Evolutionary conservation across 2,113 vertebrate genomes (phyloP).

Genomic region (Chascanopsetta lugubris): DNA sequence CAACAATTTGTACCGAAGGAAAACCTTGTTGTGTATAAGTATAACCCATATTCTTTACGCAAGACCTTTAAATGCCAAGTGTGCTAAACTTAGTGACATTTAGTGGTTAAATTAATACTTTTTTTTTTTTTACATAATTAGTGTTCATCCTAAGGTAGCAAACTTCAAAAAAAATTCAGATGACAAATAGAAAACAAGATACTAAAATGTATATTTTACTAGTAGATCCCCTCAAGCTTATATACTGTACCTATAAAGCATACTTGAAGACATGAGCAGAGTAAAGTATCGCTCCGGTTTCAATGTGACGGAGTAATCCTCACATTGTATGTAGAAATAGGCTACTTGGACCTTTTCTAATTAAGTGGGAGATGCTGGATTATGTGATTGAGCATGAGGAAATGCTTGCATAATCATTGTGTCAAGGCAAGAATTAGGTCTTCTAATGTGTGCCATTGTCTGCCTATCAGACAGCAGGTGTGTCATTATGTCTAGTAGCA

Average conservation of each 20-base stretch:
- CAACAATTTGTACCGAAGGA: too few species aligned
- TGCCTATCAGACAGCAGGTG: neutral
- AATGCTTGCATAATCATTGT: neutral
- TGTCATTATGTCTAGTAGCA: neutral
- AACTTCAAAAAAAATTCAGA: too few species aligned
- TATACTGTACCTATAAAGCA: neutral
- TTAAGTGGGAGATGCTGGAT: neutral
- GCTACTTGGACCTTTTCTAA: neutral
- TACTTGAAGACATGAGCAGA: neutral
- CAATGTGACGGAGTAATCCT: neutral
- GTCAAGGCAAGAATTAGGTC: neutral
- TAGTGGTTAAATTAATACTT: too few species aligned
- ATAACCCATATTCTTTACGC: too few species aligned
- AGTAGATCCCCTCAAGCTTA: too few species aligned
- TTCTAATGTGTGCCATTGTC: slow-evolving; percentile 12
- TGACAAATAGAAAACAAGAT: too few species aligned
- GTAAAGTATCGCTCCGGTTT: neutral
- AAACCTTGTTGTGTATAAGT: too few species aligned
- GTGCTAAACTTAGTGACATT: too few species aligned
- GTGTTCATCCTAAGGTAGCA: too few species aligned
- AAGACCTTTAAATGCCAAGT: too few species aligned
- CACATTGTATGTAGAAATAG: neutral
- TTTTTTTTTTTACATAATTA: too few species aligned
- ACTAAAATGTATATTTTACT: too few species aligned
- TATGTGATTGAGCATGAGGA: neutral